Percentiles rank a stretch among this genome's conserved stretches.
Evolutionary conservation across 2,888 invertebrate species (phyloP).

Genomic region (Parascotia fuliginaria): DNA sequence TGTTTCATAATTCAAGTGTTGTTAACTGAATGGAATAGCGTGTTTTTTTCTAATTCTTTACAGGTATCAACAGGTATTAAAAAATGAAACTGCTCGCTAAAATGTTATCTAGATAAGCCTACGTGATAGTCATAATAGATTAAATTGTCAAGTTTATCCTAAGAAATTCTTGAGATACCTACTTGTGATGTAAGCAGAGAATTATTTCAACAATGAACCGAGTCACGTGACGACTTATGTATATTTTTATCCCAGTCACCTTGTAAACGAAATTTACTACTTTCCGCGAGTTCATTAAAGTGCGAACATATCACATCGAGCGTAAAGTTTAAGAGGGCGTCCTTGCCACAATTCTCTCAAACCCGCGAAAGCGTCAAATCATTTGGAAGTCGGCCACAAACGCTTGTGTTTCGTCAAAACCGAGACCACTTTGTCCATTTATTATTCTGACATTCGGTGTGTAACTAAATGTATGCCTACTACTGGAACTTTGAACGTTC

Average conservation of each 20-base stretch:
- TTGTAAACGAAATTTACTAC: neutral
- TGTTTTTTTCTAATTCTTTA: no score
- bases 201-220: neutral
- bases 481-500: constrained; percentile 25
- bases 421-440: constrained; percentile 37
- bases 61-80: no score
- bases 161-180: neutral
- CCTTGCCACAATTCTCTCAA: constrained; percentile 23
- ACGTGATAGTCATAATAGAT: neutral
- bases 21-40: no score
- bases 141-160: neutral
- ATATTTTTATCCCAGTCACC: neutral
- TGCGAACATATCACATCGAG: constrained; percentile 7
- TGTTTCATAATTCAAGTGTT: no score
- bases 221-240: neutral
- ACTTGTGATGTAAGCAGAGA: neutral
- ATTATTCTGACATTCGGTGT: constrained; percentile 32
- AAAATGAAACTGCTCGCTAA: no score
- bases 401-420: constrained; percentile 33
- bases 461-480: constrained; percentile 15
- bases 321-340: constrained; percentile 17
- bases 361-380: constrained; percentile 33
- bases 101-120: no score
- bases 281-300: constrained; percentile 11
- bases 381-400: constrained; percentile 36